Base-by-base conservation (phyloP, 2,888 invertebrate genomes). In the Ypsolopha scabrella region DNA sequence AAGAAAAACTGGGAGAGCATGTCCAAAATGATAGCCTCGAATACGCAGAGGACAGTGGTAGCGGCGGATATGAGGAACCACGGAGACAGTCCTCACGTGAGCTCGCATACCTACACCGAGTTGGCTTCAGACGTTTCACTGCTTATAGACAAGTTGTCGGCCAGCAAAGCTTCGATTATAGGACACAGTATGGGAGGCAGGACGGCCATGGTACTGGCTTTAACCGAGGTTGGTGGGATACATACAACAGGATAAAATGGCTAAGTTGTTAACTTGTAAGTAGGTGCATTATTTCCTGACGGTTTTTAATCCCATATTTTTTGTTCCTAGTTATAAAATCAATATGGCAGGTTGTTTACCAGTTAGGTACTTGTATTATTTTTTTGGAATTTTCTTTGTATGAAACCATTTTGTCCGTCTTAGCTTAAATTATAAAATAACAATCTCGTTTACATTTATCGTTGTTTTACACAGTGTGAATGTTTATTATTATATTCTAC, bases 161-260 rank as follows among this genome's bases (percentile, higher is more conserved):
- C 93, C 9, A 63, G 79, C 1, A 88, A 88, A 68, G 88, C 89
- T 0, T 72, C 88, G 38, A 63, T 95, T 33, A 75, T 97, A 63
- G 97, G 97, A 0, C 97, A 97, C 71, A 95, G 96, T 58, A 95
- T 97, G 95, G 97, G 97, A 10, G 97, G 97, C n/a, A 89, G 95
- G 53, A 88, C 93, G 1, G 91, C 91, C 60, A 96, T 97, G 96
- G 86, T 89, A 41, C 82, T 93, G 46, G 93, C 96, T 6, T 76
- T 96, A 41, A 86, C 83, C 7, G 60, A 73, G 74, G 76, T 75
- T 45, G 37, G 52, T 50, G 39, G 8, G 34, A 10, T 4, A 43
- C 11, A 13, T 43, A 43, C 14, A 14, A 7, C 6, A 39, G 39
- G 11, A 39, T 39, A 39, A 39, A 39, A 9, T 11, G 11, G 3